A percentile compares a stretch with the other conserved stretches of the same genome.
Conservation (phyloP, 2,888 invertebrate species). For the Dimorphilus gyrociliatus region DNA sequence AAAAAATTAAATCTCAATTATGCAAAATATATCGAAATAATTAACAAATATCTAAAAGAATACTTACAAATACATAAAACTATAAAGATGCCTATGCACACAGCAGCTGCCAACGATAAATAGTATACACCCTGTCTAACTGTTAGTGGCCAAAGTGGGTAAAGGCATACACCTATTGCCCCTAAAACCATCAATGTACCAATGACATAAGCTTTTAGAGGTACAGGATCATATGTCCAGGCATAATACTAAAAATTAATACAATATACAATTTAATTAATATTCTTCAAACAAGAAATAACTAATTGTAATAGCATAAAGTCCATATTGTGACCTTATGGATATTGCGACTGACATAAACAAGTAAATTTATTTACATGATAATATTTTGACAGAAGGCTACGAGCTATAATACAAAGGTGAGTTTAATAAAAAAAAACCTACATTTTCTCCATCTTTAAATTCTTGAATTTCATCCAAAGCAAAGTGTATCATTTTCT, state of each 20-base stretch:
- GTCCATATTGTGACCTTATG: no score
- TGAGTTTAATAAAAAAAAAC: conserved; percentile 3
- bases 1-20: conserved; percentile 12
- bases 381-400: background rate
- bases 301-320: no score
- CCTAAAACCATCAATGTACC: conserved; percentile 64
- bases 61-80: conserved; percentile 56
- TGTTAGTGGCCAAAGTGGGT: conserved; percentile 94
- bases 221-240: conserved; percentile 94
- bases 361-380: no score
- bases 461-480: conserved; percentile 91
- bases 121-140: conserved; percentile 84
- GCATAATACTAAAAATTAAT: conserved; percentile 51
- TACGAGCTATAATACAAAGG: background rate
- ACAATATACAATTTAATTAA: no score
- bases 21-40: conserved; percentile 1
- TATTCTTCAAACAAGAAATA: no score
- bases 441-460: conserved; percentile 70
- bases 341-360: no score
- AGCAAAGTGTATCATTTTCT: conserved; percentile 81
- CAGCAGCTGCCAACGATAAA: conserved; percentile 79
- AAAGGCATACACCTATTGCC: conserved; percentile 84
- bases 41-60: background rate
- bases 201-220: conserved; percentile 58
- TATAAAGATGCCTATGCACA: conserved; percentile 81